A percentile compares a stretch with the other conserved stretches of the same genome.
Evolutionary conservation across 2,888 invertebrate genomes (phyloP).

Genomic region (Exephanes ischioxanthus): DNA sequence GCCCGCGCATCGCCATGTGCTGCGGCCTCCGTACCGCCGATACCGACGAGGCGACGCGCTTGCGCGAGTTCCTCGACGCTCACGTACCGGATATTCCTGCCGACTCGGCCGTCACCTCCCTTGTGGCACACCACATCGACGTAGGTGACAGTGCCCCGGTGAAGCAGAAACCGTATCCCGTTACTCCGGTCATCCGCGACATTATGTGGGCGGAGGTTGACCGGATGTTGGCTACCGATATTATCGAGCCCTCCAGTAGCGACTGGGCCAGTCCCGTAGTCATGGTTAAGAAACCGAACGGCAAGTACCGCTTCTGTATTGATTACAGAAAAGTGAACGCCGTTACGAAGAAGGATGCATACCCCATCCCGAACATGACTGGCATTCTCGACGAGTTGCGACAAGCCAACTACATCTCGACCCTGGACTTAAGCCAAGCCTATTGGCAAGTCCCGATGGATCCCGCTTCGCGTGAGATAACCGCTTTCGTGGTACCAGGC

Average conservation of each 20-base stretch:
- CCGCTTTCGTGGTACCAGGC: conserved; percentile 68
- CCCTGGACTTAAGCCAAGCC: conserved; percentile 74
- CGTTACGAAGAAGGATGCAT: conserved; percentile 75
- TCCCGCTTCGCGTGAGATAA: conserved; percentile 66
- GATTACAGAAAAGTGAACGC: conserved; percentile 76
- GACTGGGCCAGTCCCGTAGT: conserved; percentile 75
- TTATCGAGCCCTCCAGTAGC: conserved; percentile 76
- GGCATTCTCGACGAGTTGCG: conserved; percentile 74
- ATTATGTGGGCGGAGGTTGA: conserved; percentile 71
- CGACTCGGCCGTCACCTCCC: conserved; percentile 58
- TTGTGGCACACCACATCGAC: no score
- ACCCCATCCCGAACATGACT: conserved; percentile 75
- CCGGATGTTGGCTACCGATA: conserved; percentile 74
- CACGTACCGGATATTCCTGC: not conserved
- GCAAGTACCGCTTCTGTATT: conserved; percentile 74
- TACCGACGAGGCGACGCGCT: not conserved
- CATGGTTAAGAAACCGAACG: conserved; percentile 73
- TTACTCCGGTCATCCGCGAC: conserved; percentile 51
- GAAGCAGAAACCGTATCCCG: conserved; percentile 57
- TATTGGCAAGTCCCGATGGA: conserved; percentile 75
- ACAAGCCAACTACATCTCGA: conserved; percentile 74
- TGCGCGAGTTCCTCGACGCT: not conserved
- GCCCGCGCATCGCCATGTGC: not conserved
- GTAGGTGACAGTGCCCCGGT: conserved; percentile 7
- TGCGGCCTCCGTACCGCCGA: not conserved